Conservation (phyloP, 2,888 invertebrate genomes). For the Acholoe squamosa region DNA sequence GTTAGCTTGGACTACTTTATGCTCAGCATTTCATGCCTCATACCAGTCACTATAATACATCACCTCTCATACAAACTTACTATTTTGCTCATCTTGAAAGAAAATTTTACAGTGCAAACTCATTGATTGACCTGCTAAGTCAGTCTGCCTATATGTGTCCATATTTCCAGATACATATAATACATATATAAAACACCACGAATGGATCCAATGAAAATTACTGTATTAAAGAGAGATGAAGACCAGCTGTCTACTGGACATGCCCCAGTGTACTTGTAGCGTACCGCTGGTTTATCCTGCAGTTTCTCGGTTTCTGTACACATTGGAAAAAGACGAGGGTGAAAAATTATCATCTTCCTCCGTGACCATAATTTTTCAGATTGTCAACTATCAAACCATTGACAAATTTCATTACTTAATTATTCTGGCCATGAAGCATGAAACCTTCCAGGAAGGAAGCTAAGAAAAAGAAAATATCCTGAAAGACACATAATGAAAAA, state of each 20-base stretch:
- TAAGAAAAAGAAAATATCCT: neutral
- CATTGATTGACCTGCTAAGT: neutral
- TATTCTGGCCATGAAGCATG: neutral
- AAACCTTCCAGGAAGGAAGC: neutral
- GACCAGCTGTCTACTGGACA: conserved; percentile 35
- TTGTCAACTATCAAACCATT: neutral
- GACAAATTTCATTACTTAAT: neutral
- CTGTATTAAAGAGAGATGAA: conserved; percentile 41
- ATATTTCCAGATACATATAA: neutral
- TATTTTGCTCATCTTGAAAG: neutral
- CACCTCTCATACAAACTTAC: neutral
- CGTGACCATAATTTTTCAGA: neutral
- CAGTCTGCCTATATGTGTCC: neutral
- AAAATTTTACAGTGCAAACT: neutral
- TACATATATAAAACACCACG: conserved; percentile 39
- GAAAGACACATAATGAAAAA: neutral
- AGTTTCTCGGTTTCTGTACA: conserved; percentile 38
- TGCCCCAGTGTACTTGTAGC: neutral
- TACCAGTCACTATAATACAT: neutral
- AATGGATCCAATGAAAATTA: conserved; percentile 50
- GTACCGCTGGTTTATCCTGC: neutral
- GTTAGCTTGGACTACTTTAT: too few relatives aligned
- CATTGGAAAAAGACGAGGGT: conserved; percentile 53
- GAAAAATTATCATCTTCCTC: neutral
- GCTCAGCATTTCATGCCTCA: conserved; percentile 47